Conservation (phyloP, 1,140 invertebrate genomes). For the Calephelis virginiensis region DNA sequence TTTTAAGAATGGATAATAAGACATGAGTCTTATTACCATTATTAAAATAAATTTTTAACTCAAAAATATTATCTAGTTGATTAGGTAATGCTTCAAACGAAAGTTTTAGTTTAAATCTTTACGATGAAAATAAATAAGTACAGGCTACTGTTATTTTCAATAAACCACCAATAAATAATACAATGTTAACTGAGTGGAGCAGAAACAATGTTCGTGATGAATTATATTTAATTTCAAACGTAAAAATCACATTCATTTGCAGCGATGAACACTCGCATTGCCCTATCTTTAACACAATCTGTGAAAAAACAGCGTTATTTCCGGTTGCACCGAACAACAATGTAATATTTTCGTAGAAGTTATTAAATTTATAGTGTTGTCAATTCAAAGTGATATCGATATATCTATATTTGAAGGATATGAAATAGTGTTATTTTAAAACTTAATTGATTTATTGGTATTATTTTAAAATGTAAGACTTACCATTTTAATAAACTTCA, state of each 20-base stretch:
- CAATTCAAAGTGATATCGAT: background rate
- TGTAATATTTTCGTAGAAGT: constrained; percentile 9
- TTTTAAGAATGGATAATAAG: no score
- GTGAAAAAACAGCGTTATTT: constrained; percentile 1
- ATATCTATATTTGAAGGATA: background rate
- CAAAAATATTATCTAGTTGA: no score
- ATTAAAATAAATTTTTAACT: no score
- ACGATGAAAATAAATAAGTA: no score
- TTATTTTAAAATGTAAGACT: no score
- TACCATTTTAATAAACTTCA: background rate
- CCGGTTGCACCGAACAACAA: constrained; percentile 8
- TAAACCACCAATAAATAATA: background rate
- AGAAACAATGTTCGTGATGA: constrained; percentile 3
- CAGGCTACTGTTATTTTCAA: no score
- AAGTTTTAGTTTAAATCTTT: no score
- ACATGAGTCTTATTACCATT: no score
- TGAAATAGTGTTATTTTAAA: no score
- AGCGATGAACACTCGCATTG: constrained; percentile 4
- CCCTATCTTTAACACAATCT: constrained; percentile 12
- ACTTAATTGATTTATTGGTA: no score
- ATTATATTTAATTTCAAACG: constrained; percentile 8
- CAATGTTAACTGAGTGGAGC: background rate
- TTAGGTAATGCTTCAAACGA: no score
- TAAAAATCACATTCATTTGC: constrained; percentile 16
- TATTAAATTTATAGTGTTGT: background rate